Base-by-base conservation (phyloP, 2,888 invertebrate species). In the Cerastoderma edule region DNA sequence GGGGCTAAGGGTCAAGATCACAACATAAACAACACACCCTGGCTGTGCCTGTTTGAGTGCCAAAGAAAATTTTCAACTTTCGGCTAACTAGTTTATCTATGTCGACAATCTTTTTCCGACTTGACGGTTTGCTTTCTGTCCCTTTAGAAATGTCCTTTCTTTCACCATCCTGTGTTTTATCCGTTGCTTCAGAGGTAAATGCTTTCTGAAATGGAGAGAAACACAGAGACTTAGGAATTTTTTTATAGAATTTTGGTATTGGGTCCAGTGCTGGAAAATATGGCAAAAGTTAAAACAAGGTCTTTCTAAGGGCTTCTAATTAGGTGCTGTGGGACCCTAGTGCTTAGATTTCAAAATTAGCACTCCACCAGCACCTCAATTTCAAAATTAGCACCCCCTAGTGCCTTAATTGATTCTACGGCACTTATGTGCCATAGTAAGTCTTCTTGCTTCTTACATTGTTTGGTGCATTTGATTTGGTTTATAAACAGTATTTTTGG, bases 1-100 rank as follows among this genome's bases (percentile, higher is more conserved):
- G 10, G 24, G 22, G 1, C 16, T 46, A 1, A 2, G 2, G 24
- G 13, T 5, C n/a, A 53, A 53, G 1, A 24, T 22, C 4, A 65
- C 27, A 46, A 13, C n/a, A 16, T 27, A 32, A 27, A 16, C 4
- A 54, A 50, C 13, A 19, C 72, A 88, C 88, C 87, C 88, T 83
- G 30, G 86, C 80, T 53, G 86, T 88, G 33, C 89, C 89, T 50
- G 89, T 89, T 57, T 89, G 89, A 53, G 89, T 86, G 48, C 88
- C 89, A 84, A 83, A 89, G 16, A 89, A 85, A 30, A 89, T 83
- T 65, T 87, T 88, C 35, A 89, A 46, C 60, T 82, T 86, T 19
- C 84, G 75, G 39, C 84, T 84, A 57, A 83, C 63, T 68, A 73
- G 75, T 32, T 71, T 77, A 16, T 73, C 35, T 30, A 66, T 73